phyloP scores from a whole-genome alignment of 1,140 invertebrate genomes.

The Littorina saxatilis region DNA sequence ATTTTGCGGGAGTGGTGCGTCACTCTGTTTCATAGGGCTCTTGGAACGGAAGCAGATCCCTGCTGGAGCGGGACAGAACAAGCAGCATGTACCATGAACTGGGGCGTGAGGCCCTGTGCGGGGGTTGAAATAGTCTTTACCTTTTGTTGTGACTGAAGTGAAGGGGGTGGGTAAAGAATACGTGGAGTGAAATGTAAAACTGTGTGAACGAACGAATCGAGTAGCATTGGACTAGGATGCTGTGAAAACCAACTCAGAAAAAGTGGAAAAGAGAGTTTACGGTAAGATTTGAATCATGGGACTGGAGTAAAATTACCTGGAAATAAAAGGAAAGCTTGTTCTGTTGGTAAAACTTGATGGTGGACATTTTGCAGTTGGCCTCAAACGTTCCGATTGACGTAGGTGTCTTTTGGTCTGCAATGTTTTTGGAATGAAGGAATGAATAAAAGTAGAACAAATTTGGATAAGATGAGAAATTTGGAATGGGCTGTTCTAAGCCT shows the following conservation, averaged over 20 bases:
- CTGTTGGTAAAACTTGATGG: no score
- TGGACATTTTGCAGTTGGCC: no score
- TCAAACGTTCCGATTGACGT: no score
- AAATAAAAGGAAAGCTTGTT: neutral
- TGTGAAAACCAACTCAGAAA: neutral
- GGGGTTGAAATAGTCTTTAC: neutral
- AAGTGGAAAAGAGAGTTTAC: no score
- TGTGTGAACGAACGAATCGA: neutral
- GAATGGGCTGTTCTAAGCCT: neutral
- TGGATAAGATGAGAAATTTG: neutral
- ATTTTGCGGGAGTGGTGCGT: neutral
- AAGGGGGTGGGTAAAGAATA: neutral
- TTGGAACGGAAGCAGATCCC: neutral
- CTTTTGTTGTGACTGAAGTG: neutral
- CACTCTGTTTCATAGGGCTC: slow-evolving; percentile 6
- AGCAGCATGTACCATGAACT: neutral
- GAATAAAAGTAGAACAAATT: neutral
- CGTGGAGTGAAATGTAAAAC: neutral
- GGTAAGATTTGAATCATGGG: neutral
- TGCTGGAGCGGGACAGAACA: neutral
- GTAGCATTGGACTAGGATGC: neutral
- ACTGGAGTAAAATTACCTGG: neutral
- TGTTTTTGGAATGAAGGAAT: no score
- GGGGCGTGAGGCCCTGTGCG: neutral
- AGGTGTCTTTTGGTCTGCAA: no score